Evolutionary conservation across 64 coral and sea anemone species (phyloP).

Genomic region (Stichodactyla helianthus): DNA sequence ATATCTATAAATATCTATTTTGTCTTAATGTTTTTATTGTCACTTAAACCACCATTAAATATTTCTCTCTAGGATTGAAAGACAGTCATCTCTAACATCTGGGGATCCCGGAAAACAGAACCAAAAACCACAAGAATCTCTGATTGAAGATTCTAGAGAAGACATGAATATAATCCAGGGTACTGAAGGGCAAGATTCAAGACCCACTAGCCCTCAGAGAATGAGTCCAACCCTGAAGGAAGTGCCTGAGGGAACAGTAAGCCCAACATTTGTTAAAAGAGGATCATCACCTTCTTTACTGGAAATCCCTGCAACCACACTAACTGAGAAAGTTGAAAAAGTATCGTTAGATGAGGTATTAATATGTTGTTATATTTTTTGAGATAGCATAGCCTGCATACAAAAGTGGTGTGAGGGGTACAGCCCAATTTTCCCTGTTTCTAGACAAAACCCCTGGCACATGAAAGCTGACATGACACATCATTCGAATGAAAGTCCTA

Average conservation of each 20-base stretch:
- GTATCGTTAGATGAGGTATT: slow-evolving; percentile 74
- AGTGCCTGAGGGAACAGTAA: background rate
- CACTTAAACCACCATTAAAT: background rate
- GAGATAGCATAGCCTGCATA: no score
- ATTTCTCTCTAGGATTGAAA: background rate
- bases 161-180: background rate
- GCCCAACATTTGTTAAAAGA: background rate
- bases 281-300: slow-evolving; percentile 58
- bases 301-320: slow-evolving; percentile 48
- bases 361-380: no score
- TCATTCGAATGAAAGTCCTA: no score
- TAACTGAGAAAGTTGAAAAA: slow-evolving; percentile 80
- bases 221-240: slow-evolving; percentile 5
- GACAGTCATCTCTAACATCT: background rate
- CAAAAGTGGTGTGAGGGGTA: no score
- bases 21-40: background rate
- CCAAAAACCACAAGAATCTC: background rate
- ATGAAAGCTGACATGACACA: no score
- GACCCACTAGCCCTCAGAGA: slow-evolving; percentile 5
- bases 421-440: no score
- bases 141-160: background rate
- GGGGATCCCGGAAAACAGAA: background rate
- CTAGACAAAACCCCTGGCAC: no score
- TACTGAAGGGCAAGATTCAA: background rate
- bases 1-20: no score